phyloP scores from a whole-genome alignment of 1,140 invertebrate species.

The Drosophila micromelanica region DNA sequence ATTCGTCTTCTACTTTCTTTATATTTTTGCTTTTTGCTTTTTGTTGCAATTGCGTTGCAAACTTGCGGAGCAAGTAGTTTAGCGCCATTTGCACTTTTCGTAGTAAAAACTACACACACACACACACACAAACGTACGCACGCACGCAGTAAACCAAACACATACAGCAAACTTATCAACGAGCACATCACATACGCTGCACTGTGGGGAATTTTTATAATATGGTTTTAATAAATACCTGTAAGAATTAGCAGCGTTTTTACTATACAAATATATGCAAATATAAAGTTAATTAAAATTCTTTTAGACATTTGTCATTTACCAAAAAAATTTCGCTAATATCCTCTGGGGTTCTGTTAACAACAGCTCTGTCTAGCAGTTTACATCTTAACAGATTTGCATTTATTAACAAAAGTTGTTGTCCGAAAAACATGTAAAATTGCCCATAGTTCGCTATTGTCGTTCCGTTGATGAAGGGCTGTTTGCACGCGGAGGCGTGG shows the following conservation, averaged over 20 bases:
- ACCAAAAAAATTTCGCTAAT: no score
- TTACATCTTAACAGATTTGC: no score
- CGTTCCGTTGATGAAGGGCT: constrained; percentile 37
- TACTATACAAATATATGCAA: no score
- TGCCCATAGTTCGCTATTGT: background rate
- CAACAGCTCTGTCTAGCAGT: no score
- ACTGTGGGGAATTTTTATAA: no score
- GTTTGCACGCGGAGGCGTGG: constrained; percentile 54
- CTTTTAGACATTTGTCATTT: no score
- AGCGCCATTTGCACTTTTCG: constrained; percentile 81
- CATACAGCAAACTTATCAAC: constrained; percentile 65
- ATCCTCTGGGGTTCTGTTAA: no score
- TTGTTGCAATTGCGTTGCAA: constrained; percentile 71
- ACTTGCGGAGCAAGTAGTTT: constrained; percentile 81
- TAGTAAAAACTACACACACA: constrained; percentile 75
- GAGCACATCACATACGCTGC: constrained; percentile 58
- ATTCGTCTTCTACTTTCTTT: constrained; percentile 12
- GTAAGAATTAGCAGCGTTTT: no score
- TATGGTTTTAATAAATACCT: no score
- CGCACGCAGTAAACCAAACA: constrained; percentile 18
- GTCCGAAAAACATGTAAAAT: no score
- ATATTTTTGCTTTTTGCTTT: constrained; percentile 22
- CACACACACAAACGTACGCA: constrained; percentile 14
- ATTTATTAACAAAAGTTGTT: no score
- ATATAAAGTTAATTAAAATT: no score